phyloP scores from a whole-genome alignment of 2,113 vertebrate genomes.

The Microcebus jonahi region DNA sequence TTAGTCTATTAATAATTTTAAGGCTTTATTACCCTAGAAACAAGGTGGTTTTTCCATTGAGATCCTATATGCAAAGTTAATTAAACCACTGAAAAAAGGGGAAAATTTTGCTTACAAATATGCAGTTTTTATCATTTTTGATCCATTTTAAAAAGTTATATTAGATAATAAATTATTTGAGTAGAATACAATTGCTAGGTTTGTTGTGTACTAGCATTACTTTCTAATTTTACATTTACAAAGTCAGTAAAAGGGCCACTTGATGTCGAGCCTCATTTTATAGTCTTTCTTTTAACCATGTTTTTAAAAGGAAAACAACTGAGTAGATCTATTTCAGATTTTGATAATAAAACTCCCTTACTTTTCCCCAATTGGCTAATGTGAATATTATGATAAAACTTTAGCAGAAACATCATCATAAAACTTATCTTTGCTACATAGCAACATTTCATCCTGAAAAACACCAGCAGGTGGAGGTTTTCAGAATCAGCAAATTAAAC shows the following conservation, averaged over 20 bases:
- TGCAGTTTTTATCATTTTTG: neutral
- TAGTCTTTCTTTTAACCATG: neutral
- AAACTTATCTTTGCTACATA: conserved; percentile 66
- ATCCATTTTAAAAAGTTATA: neutral
- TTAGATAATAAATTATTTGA: neutral
- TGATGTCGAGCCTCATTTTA: neutral
- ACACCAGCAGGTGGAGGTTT: conserved; percentile 58
- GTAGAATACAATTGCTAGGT: conserved; percentile 28
- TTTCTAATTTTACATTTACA: conserved; percentile 40
- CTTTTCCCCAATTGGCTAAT: conserved; percentile 29
- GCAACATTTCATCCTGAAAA: conserved; percentile 11
- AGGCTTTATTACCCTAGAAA: neutral
- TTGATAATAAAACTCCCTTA: conserved; percentile 42
- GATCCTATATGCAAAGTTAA: neutral
- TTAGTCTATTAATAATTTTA: conserved; percentile 44
- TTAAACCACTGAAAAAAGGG: neutral
- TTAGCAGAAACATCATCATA: conserved; percentile 60
- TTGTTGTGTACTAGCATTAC: neutral
- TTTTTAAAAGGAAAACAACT: conserved; percentile 56
- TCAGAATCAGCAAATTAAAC: conserved; percentile 85
- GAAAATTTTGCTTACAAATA: neutral
- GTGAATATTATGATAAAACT: conserved; percentile 52
- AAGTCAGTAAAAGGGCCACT: conserved; percentile 32
- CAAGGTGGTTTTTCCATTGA: neutral
- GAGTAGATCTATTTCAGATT: conserved; percentile 35